Evolutionary conservation across 2,888 invertebrate genomes (phyloP).

Genomic region (Leistus spinibarbis): DNA sequence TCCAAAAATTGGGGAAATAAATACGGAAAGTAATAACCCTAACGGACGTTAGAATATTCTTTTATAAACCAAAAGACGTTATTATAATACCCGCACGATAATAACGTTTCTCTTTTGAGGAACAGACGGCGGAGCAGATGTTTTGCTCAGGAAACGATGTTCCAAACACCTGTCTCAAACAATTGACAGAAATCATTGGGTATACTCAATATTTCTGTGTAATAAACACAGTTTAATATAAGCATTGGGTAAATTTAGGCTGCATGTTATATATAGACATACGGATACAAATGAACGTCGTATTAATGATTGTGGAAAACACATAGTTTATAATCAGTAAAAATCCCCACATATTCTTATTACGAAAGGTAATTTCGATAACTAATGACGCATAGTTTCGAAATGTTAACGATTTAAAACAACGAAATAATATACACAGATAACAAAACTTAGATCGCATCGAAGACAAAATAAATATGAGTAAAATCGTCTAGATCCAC

Average conservation of each 20-base stretch:
- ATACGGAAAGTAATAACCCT: background rate
- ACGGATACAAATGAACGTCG: no score
- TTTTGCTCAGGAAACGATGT: background rate
- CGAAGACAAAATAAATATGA: constrained; percentile 11
- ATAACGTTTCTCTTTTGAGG: background rate
- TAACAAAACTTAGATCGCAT: no score
- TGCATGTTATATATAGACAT: background rate
- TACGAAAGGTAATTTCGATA: no score
- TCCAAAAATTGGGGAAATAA: background rate
- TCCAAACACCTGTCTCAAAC: background rate
- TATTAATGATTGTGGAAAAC: constrained; percentile 11
- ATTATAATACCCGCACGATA: background rate
- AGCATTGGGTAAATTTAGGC: background rate
- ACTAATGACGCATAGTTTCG: no score
- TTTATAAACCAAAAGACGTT: no score
- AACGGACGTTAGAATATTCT: no score
- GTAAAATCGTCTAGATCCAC: background rate
- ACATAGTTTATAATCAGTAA: no score
- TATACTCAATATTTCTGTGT: background rate
- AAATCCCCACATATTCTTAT: no score
- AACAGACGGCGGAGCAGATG: background rate
- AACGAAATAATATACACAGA: no score
- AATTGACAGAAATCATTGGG: background rate
- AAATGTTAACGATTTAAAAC: no score
- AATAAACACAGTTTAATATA: background rate